Base-by-base conservation (phyloP, 2,888 invertebrate genomes). In the Capitulum mitella region DNA sequence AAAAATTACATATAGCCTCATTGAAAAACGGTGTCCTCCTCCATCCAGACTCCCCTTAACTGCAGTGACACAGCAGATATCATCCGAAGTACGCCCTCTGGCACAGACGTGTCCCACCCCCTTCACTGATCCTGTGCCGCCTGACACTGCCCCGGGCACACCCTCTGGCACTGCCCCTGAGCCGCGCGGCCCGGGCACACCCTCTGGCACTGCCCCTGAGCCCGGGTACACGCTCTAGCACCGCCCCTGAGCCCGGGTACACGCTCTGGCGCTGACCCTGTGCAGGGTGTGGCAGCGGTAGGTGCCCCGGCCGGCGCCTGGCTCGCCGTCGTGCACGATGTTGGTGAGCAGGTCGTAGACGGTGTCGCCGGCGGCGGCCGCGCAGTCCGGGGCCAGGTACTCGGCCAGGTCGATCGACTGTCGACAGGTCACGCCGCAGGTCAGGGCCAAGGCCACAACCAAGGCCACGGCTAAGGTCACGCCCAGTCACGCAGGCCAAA, bases 391-490 rank as follows among this genome's bases (percentile, higher is more conserved):
- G 0, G 95, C 92, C 77, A 99, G 87, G 83, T 97, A 93, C 84
- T 99, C 98, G 26, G 95, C 96, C 86, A 99, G 95, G 87, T 99
- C 98, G 3, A 99, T 94, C 86, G 97, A 97, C 85, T 96, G 97
- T 85, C n/a, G n/a, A n/a, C n/a, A n/a, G n/a, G n/a, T n/a, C n/a
- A n/a, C n/a, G n/a, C n/a, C n/a, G n/a, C n/a, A n/a, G n/a, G n/a
- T n/a, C n/a, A n/a, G n/a, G n/a, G n/a, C n/a, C n/a, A n/a, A n/a
- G n/a, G n/a, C n/a, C n/a, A n/a, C n/a, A n/a, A n/a, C n/a, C n/a
- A n/a, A n/a, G n/a, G n/a, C n/a, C n/a, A n/a, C n/a, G n/a, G n/a
- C n/a, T n/a, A n/a, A n/a, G n/a, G n/a, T n/a, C n/a, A n/a, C n/a
- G n/a, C n/a, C n/a, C n/a, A n/a, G n/a, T n/a, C n/a, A n/a, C n/a